These are phyloP conservation scores for Protaetia brevitarsis DNA, from an alignment of 1,140 invertebrate genomes.

Conservation along the genomic window DNA sequence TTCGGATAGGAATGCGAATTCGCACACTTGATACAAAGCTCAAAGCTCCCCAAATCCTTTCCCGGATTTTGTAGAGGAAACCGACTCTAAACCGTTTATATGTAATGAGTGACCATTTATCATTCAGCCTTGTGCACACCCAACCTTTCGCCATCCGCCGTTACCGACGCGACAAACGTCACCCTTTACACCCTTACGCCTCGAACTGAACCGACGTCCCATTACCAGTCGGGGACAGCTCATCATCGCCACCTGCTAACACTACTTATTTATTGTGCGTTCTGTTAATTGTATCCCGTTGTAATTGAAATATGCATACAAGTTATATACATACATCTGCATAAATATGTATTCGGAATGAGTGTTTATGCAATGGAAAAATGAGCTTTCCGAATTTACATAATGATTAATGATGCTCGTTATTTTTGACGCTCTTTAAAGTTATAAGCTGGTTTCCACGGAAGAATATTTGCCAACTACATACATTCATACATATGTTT, in stretches of 20 bases:
- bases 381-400: neutral
- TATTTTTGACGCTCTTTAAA: neutral
- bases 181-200: conserved; percentile 12
- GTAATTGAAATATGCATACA: conserved; percentile 15
- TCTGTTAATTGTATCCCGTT: conserved; percentile 13
- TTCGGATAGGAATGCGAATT: neutral
- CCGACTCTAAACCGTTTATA: conserved; percentile 34
- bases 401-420: conserved; percentile 10
- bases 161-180: conserved; percentile 17
- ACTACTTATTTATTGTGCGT: conserved; percentile 17
- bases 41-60: conserved; percentile 32
- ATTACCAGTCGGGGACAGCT: neutral
- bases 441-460: neutral
- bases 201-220: neutral
- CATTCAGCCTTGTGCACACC: conserved; percentile 30
- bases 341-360: neutral
- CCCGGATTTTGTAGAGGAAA: conserved; percentile 38
- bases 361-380: neutral
- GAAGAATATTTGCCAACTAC: neutral
- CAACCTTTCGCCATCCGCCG: conserved; percentile 22
- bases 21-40: conserved; percentile 13
- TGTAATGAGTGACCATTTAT: conserved; percentile 39
- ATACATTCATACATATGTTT: neutral
- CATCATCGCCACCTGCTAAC: conserved; percentile 14
- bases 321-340: neutral